Base-by-base conservation (phyloP, 2,888 invertebrate species). In the Spodoptera picta region DNA sequence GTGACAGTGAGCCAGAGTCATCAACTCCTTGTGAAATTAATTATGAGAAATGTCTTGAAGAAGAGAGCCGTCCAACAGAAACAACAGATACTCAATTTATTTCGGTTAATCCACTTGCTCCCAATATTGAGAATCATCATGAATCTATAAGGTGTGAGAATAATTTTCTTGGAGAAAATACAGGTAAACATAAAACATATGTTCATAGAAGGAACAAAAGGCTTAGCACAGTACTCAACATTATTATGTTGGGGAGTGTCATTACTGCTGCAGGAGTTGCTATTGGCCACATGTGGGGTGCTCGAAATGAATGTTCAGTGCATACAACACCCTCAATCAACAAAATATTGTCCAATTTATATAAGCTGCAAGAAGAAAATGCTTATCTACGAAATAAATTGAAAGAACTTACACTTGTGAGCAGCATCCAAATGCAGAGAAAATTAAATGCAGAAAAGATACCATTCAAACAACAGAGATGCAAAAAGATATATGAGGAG, bases 211-310 rank as follows among this genome's bases (percentile, higher is more conserved):
- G 93, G 73, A 95, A 95, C 74, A 94, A 94, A 67, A 90, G 91
- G 75, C 84, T 95, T 19, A 94, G 94, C 61, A 92, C 91, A 56
- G 89, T 95, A 41, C 88, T 95, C 9, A 94, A 95, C 60, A 90
- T 94, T 45, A 91, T 95, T 52, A 90, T 95, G 77, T 79, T 95
- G 47, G 95, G 94, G 31, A 94, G 94, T 84, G 90, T 95, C 19
- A 92, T 95, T 60, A 94, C 93, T 31, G 94, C 95, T 19, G 92
- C 92, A 36, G 94, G 95, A 19, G 90, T 95, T 24, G 95, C 95
- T 44, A 89, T 95, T 48, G 95, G 95, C 1, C 94, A 95, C 73
- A 92, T 94, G 89, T 95, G 95, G 95, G 95, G 94, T 50, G 93
- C 89, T 36, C 91, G 87, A 75, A 90, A 94, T 77, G 94, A 95